These are phyloP conservation scores for Drosophila miranda DNA, from an alignment of 1,140 invertebrate genomes.

Conservation along the genomic window DNA sequence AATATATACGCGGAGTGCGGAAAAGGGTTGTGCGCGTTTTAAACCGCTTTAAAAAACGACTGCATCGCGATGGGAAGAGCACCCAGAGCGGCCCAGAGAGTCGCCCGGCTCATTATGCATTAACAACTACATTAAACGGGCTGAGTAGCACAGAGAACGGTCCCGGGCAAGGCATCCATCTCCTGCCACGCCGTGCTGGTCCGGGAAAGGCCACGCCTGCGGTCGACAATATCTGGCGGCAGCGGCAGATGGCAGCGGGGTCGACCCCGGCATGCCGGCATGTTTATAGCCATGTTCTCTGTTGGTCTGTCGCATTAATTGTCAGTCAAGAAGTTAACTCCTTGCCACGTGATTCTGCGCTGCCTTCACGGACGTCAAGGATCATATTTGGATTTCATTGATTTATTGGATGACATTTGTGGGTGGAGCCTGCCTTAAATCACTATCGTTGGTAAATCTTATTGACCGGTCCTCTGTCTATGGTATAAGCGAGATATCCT, in stretches of 20 bases:
- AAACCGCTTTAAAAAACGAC: conserved; percentile 49
- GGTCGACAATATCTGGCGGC: conserved; percentile 19
- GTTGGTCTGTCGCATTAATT: conserved; percentile 23
- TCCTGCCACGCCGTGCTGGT: conserved; percentile 1
- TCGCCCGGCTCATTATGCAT: conserved; percentile 49
- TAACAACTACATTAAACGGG: conserved; percentile 56
- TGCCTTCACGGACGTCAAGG: background rate
- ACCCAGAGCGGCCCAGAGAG: background rate
- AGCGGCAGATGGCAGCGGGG: conserved; percentile 6
- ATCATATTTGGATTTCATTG: no score
- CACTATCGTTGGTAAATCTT: no score
- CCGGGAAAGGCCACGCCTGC: conserved; percentile 4
- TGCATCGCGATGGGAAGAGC: conserved; percentile 7
- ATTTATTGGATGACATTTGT: no score
- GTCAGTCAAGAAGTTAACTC: conserved; percentile 2
- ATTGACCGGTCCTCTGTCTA: no score
- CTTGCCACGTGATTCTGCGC: background rate
- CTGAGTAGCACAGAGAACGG: background rate
- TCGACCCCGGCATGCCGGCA: conserved; percentile 1
- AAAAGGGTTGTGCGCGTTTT: conserved; percentile 24
- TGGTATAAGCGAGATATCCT: no score
- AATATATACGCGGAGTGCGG: conserved; percentile 1
- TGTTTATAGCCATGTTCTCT: conserved; percentile 26
- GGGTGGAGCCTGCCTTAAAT: no score
- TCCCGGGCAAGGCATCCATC: background rate